Evolutionary conservation across 2,888 invertebrate genomes (phyloP).

Genomic region (Hyles lineata): DNA sequence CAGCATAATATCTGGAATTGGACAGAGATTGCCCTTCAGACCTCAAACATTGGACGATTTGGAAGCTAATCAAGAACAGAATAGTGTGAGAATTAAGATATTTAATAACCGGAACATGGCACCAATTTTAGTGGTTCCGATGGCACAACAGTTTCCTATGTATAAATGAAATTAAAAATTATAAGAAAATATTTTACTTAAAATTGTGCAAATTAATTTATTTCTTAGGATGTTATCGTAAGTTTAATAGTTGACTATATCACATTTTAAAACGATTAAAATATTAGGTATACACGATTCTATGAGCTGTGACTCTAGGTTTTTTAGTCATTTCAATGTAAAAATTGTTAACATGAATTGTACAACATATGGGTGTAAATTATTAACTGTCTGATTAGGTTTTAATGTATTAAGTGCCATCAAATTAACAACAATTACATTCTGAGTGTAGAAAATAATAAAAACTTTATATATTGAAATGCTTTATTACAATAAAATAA

Average conservation of each 20-base stretch:
- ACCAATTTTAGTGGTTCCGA: constrained; percentile 61
- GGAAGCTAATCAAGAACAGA: constrained; percentile 40
- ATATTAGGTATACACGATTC: too few species aligned
- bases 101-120: constrained; percentile 45
- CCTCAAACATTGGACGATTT: constrained; percentile 39
- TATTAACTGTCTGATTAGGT: too few species aligned
- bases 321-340: too few species aligned
- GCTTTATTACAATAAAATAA: constrained; percentile 46
- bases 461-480: constrained; percentile 26
- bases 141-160: constrained; percentile 41
- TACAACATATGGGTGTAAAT: too few species aligned
- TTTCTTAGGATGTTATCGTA: too few species aligned
- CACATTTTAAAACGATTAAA: too few species aligned
- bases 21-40: constrained; percentile 63
- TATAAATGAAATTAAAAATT: neutral
- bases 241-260: too few species aligned
- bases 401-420: neutral
- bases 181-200: neutral
- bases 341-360: too few species aligned
- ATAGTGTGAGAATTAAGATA: constrained; percentile 50
- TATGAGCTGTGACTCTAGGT: too few species aligned
- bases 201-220: neutral
- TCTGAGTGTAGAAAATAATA: neutral
- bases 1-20: constrained; percentile 64
- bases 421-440: neutral